Conservation (phyloP, 2,797 vertebrate genomes). For the Amniataba percoides region DNA sequence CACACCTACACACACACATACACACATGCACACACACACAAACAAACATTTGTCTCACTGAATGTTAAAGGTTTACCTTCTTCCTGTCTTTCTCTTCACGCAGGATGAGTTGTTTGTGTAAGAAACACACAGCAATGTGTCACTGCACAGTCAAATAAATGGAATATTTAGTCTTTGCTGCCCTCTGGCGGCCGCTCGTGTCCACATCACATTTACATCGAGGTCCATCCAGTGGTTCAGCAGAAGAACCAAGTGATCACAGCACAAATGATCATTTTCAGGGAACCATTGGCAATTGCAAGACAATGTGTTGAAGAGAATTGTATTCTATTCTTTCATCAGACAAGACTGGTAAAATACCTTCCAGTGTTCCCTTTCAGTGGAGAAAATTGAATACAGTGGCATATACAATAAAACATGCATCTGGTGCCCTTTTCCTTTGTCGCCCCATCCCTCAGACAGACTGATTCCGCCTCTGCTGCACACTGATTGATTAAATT, state of each 20-base stretch:
- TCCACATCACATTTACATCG: background rate
- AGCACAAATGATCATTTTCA: background rate
- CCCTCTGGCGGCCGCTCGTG: slow-evolving; percentile 53
- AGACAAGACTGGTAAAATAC: no score
- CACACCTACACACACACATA: background rate
- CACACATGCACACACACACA: background rate
- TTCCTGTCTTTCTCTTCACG: background rate
- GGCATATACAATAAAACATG: no score
- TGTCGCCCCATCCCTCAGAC: no score
- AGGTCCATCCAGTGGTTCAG: no score
- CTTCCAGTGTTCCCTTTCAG: no score
- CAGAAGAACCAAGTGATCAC: background rate
- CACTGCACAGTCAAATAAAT: background rate
- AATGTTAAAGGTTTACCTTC: slow-evolving; percentile 10
- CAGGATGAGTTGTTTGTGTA: slow-evolving; percentile 13
- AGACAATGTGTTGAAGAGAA: no score
- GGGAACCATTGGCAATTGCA: no score
- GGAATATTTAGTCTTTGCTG: slow-evolving; percentile 51
- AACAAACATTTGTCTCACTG: background rate
- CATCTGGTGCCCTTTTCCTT: no score
- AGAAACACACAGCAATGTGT: background rate
- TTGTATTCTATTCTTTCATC: no score
- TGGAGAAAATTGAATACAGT: no score
- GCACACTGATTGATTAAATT: background rate
- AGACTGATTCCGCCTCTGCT: no score